These are phyloP conservation scores for Zoroaster sp. DNA, from an alignment of 53 echinoderm and acorn worm genomes.

Conservation along the genomic window DNA sequence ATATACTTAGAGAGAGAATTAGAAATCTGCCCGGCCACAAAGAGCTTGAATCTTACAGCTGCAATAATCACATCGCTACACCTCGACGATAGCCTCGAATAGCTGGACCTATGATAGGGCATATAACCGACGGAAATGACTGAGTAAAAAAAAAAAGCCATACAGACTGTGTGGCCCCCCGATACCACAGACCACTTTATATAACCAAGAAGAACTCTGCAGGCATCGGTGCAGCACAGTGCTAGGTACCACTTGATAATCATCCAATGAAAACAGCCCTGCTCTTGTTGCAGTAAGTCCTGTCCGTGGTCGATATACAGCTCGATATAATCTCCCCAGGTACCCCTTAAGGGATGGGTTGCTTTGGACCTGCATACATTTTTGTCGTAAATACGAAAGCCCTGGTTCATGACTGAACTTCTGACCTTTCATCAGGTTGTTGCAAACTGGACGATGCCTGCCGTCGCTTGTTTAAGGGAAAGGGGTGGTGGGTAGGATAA, in stretches of 20 bases:
- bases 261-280: background rate
- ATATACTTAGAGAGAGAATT: too few relatives aligned
- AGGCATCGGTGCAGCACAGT: background rate
- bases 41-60: background rate
- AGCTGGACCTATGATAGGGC: background rate
- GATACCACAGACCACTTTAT: too few relatives aligned
- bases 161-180: background rate
- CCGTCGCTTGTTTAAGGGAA: too few relatives aligned
- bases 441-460: too few relatives aligned
- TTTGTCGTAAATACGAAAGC: background rate
- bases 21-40: too few relatives aligned
- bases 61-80: background rate
- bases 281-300: too few relatives aligned
- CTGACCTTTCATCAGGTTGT: background rate
- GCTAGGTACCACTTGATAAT: background rate
- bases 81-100: background rate
- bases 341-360: background rate
- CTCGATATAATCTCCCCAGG: background rate
- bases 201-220: background rate
- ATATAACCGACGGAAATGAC: background rate
- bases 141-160: background rate
- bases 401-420: background rate
- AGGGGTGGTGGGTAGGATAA: too few relatives aligned
- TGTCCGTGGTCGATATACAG: background rate
- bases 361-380: background rate